A percentile compares a stretch with the other conserved stretches of the same genome.
Evolutionary conservation across 2,113 vertebrate genomes (phyloP).

Genomic region (Tamias sibiricus): DNA sequence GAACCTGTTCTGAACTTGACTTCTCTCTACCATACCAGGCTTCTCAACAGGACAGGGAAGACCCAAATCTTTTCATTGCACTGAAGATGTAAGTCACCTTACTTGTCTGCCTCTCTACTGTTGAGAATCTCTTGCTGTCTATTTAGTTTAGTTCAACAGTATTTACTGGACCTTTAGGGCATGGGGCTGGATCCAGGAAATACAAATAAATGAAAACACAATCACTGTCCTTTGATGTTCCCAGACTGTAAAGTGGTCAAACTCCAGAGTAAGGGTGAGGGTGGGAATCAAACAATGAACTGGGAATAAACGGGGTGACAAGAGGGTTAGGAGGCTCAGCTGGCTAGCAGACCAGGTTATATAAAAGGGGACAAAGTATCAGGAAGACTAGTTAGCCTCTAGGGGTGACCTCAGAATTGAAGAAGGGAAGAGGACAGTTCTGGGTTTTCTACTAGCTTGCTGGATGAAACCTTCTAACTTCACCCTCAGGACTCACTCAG

Average conservation of each 20-base stretch:
- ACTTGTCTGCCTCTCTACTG: not conserved
- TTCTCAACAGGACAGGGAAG: not conserved
- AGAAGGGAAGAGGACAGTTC: not conserved
- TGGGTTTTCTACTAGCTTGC: not conserved
- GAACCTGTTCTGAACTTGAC: not conserved
- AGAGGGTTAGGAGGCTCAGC: not conserved
- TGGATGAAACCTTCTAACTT: conserved; percentile 5
- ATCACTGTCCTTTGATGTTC: not conserved
- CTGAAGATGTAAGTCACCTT: not conserved
- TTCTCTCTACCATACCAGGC: not conserved
- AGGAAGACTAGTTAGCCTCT: not conserved
- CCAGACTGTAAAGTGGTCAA: not conserved
- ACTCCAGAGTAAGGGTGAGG: not conserved
- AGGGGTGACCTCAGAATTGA: not conserved
- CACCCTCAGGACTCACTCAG: not conserved
- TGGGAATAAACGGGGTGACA: not conserved
- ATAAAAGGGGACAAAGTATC: not conserved
- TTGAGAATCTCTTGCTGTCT: not conserved
- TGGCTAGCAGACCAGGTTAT: not conserved
- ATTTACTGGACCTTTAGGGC: not conserved
- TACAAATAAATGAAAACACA: not conserved
- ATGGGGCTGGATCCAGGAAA: not conserved
- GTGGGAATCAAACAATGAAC: not conserved
- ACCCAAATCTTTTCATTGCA: not conserved
- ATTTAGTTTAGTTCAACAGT: conserved; percentile 13